Conservation (phyloP, 2,113 vertebrate species). For the Sciurus niger region DNA sequence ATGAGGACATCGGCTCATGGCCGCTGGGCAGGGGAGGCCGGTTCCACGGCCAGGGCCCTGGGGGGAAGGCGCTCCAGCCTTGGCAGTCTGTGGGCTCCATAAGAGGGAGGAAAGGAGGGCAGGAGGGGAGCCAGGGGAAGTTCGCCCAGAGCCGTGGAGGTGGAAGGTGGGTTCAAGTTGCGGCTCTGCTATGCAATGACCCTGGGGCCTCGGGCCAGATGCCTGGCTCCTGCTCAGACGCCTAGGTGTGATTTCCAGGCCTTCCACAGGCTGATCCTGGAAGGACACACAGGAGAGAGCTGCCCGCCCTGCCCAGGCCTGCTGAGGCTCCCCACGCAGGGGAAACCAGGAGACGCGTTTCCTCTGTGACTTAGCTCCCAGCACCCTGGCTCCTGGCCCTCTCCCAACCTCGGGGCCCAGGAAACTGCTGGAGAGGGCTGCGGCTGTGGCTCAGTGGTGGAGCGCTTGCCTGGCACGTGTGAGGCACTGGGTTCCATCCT, state of each 20-base stretch:
- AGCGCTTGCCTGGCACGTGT: too few species aligned
- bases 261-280: neutral
- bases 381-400: accelerated
- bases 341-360: neutral
- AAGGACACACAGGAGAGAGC: neutral
- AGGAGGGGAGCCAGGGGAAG: neutral
- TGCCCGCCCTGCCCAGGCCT: too few species aligned
- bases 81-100: accelerated
- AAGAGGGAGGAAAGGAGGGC: too few species aligned
- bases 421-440: neutral
- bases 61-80: neutral
- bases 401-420: neutral
- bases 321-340: neutral
- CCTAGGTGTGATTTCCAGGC: neutral
- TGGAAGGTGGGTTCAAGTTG: neutral
- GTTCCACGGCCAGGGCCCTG: accelerated
- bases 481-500: too few species aligned
- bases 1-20: neutral
- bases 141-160: accelerated
- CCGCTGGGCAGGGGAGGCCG: neutral
- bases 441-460: too few species aligned
- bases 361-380: neutral
- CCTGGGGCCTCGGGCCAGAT: accelerated
- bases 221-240: neutral
- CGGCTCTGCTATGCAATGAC: neutral